These are phyloP conservation scores for Microchrysa polita DNA, from an alignment of 2,888 invertebrate species.

Conservation along the genomic window DNA sequence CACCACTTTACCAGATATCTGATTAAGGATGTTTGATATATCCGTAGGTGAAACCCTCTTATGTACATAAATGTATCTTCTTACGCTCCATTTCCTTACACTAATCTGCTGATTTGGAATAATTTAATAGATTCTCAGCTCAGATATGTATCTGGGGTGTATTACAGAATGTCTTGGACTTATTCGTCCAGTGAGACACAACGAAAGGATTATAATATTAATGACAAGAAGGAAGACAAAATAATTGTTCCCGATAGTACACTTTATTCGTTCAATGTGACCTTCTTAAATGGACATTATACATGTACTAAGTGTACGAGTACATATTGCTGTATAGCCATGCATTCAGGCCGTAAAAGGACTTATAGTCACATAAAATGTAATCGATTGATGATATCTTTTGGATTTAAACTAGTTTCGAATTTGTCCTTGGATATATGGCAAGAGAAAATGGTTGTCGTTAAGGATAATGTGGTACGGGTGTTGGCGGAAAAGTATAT, in stretches of 20 bases:
- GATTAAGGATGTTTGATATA: too few relatives aligned
- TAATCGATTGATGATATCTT: slow-evolving; percentile 24
- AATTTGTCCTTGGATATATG: neutral
- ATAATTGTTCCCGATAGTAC: slow-evolving; percentile 33
- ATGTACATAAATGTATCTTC: too few relatives aligned
- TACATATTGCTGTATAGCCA: neutral
- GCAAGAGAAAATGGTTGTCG: neutral
- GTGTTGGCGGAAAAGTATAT: slow-evolving; percentile 11
- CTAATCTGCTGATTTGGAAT: too few relatives aligned
- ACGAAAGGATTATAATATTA: slow-evolving; percentile 41
- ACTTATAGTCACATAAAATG: neutral
- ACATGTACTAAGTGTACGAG: neutral
- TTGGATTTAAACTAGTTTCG: slow-evolving; percentile 13
- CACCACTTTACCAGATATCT: too few relatives aligned
- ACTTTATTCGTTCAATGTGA: slow-evolving; percentile 11
- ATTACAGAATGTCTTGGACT: neutral
- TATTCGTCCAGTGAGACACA: neutral
- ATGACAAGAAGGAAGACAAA: slow-evolving; percentile 22
- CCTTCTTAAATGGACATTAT: neutral
- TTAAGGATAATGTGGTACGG: neutral
- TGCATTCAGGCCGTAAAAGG: neutral
- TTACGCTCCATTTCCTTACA: too few relatives aligned
- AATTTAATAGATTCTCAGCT: too few relatives aligned
- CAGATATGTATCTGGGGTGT: neutral
- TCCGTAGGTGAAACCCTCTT: too few relatives aligned